Evolutionary conservation across 2,113 vertebrate genomes (phyloP).

Genomic region (Saccopteryx leptura): DNA sequence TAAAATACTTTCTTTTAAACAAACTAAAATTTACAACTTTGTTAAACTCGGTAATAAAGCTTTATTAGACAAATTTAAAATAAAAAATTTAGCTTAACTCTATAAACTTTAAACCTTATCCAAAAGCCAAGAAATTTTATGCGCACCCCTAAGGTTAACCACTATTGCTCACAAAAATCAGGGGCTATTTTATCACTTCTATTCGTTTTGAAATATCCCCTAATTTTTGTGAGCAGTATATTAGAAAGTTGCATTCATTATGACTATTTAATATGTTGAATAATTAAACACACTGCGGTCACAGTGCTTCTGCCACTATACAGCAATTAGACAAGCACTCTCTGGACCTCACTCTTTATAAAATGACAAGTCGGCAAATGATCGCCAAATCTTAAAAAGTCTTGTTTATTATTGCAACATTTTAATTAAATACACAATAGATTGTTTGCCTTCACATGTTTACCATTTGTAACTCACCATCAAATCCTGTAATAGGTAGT

Average conservation of each 20-base stretch:
- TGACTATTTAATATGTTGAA: slow-evolving; percentile 34
- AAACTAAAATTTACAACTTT: slow-evolving; percentile 42
- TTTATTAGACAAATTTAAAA: slow-evolving; percentile 49
- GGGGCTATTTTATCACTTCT: too few species aligned
- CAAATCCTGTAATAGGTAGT: background rate
- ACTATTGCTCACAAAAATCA: too few species aligned
- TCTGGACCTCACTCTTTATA: background rate
- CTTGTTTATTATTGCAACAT: background rate
- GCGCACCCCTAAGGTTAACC: background rate
- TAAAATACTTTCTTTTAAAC: slow-evolving; percentile 56
- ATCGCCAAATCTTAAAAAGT: slow-evolving; percentile 9
- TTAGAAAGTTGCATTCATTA: background rate
- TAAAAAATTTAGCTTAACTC: slow-evolving; percentile 54
- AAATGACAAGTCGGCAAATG: slow-evolving; percentile 34
- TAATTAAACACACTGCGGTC: slow-evolving; percentile 33
- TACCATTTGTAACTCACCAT: slow-evolving; percentile 24
- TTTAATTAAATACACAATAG: slow-evolving; percentile 59
- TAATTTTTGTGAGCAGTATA: too few species aligned
- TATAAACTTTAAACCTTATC: slow-evolving; percentile 63
- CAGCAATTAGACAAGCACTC: background rate
- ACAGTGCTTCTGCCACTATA: slow-evolving; percentile 32
- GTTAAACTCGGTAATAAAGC: background rate
- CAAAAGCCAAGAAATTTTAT: slow-evolving; percentile 43
- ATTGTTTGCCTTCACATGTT: background rate
- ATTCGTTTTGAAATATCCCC: too few species aligned